Evolutionary conservation across 2,797 vertebrate species (phyloP).

Genomic region (Eospalax fontanierii): DNA sequence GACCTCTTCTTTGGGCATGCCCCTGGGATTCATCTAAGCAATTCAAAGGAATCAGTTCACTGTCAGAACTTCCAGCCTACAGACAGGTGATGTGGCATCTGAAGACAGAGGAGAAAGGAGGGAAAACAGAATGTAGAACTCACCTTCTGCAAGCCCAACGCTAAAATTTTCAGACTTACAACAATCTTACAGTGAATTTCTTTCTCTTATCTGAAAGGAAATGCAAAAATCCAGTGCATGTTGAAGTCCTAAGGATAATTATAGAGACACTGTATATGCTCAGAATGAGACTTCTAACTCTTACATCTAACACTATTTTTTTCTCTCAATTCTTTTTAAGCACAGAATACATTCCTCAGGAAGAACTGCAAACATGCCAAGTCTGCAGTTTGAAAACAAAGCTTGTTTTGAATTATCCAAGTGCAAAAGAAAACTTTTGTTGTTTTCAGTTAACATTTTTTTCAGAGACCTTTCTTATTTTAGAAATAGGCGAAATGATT

Average conservation of each 20-base stretch:
- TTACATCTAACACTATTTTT: conserved; percentile 53
- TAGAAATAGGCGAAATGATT: conserved; percentile 46
- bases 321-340: conserved; percentile 38
- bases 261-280: neutral
- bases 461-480: conserved; percentile 40
- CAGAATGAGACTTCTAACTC: conserved; percentile 52
- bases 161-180: neutral
- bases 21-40: conserved; percentile 9
- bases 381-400: conserved; percentile 76
- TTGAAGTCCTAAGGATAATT: neutral
- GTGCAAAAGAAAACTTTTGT: neutral
- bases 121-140: neutral
- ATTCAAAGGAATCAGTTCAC: conserved; percentile 47
- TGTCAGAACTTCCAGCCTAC: conserved; percentile 47
- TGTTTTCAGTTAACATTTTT: conserved; percentile 47
- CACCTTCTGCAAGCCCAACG: neutral
- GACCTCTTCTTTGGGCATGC: conserved; percentile 45
- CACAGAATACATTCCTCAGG: conserved; percentile 67
- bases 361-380: conserved; percentile 57
- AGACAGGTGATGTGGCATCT: conserved; percentile 56
- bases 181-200: neutral
- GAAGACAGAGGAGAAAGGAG: neutral
- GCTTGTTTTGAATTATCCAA: conserved; percentile 28
- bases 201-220: conserved; percentile 31
- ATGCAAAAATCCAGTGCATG: neutral